Evolutionary conservation across 2,113 vertebrate genomes (phyloP).

Genomic region (Meriones unguiculatus): DNA sequence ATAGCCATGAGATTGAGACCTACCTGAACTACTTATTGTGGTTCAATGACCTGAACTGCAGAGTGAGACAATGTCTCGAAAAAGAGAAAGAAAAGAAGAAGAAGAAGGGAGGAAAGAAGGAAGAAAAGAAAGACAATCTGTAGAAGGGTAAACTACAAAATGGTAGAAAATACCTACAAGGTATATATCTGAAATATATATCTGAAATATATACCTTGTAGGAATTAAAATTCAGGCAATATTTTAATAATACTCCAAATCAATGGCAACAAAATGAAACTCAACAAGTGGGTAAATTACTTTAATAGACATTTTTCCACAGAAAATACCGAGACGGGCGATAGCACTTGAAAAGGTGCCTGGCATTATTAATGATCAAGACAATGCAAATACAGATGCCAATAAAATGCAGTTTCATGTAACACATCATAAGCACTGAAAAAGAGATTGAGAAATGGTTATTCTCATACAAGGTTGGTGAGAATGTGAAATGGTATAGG

Average conservation of each 20-base stretch:
- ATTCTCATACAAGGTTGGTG: not conserved
- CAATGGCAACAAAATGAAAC: not conserved
- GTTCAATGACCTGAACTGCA: not conserved
- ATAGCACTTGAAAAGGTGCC: not conserved
- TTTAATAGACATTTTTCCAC: not conserved
- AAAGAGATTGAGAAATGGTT: not conserved
- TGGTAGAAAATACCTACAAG: not conserved
- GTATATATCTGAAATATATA: too few species aligned
- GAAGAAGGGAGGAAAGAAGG: not conserved
- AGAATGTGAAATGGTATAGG: not conserved
- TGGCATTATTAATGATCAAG: not conserved
- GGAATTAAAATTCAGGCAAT: not conserved
- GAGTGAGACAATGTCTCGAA: not conserved
- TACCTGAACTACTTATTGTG: not conserved
- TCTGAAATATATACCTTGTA: not conserved
- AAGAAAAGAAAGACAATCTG: not conserved
- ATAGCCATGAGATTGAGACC: not conserved
- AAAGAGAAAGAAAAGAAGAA: too few species aligned
- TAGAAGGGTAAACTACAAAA: not conserved
- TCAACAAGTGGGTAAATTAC: not conserved
- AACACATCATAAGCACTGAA: not conserved
- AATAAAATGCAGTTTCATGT: not conserved
- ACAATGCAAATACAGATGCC: not conserved
- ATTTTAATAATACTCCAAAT: not conserved
- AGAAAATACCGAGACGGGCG: not conserved